Percentiles rank a stretch among this genome's conserved stretches.
Evolutionary conservation across 1,140 invertebrate species (phyloP).

Genomic region (Amphibalanus amphitrite): DNA sequence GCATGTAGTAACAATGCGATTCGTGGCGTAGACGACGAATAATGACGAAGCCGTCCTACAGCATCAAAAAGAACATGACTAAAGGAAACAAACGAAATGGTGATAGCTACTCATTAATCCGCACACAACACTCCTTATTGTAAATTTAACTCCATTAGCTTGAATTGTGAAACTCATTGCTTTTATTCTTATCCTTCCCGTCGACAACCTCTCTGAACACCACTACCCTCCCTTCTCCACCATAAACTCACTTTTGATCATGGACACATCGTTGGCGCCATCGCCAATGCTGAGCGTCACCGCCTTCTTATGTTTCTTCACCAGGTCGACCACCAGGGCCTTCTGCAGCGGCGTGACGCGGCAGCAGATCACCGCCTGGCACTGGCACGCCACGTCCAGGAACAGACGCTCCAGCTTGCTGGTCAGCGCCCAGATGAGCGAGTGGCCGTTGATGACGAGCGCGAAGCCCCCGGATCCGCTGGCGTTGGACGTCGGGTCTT

Average conservation of each 20-base stretch:
- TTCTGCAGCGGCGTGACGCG: conserved; percentile 95
- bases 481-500: not conserved
- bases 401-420: conserved; percentile 68
- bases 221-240: too few relatives aligned
- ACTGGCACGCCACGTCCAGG: conserved; percentile 48
- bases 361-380: conserved; percentile 83
- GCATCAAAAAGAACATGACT: too few relatives aligned
- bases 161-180: too few relatives aligned
- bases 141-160: too few relatives aligned
- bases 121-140: too few relatives aligned
- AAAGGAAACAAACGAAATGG: too few relatives aligned
- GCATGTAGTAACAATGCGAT: too few relatives aligned
- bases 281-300: conserved; percentile 92
- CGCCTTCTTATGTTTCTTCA: conserved; percentile 82
- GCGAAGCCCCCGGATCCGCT: conserved; percentile 57
- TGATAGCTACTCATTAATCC: too few relatives aligned
- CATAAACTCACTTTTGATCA: conserved; percentile 85
- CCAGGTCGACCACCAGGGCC: conserved; percentile 90
- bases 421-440: conserved; percentile 81
- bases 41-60: too few relatives aligned
- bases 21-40: too few relatives aligned
- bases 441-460: conserved; percentile 92
- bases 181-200: too few relatives aligned
- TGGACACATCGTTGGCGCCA: conserved; percentile 98
- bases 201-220: too few relatives aligned